Evolutionary conservation across 1,140 invertebrate species (phyloP).

Genomic region (Temnothorax longispinosus): DNA sequence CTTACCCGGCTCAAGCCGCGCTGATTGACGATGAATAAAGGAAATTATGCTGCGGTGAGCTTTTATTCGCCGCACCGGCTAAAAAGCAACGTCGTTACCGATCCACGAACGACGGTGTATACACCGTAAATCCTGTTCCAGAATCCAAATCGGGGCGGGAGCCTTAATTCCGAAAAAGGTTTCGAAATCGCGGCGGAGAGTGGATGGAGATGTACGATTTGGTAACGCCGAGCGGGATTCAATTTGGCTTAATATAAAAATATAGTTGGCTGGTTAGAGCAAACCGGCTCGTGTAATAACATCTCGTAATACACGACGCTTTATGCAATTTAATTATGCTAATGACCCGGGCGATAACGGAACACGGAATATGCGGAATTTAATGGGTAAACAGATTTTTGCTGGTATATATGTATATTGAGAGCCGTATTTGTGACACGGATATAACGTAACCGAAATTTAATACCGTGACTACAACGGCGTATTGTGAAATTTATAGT

Average conservation of each 20-base stretch:
- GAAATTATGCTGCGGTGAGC: slow-evolving; percentile 69
- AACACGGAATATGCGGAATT: slow-evolving; percentile 36
- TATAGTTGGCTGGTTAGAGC: not conserved
- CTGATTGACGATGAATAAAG: slow-evolving; percentile 74
- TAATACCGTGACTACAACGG: slow-evolving; percentile 51
- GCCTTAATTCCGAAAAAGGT: slow-evolving; percentile 41
- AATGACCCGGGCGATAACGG: slow-evolving; percentile 50
- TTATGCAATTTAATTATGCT: slow-evolving; percentile 58
- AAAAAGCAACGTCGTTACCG: slow-evolving; percentile 69
- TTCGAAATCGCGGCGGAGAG: not conserved
- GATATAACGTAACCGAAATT: slow-evolving; percentile 53
- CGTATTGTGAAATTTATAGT: slow-evolving; percentile 54
- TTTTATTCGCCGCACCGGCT: slow-evolving; percentile 63
- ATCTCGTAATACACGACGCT: slow-evolving; percentile 38
- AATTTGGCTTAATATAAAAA: slow-evolving; percentile 59
- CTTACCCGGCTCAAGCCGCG: slow-evolving; percentile 25
- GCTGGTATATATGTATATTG: slow-evolving; percentile 26
- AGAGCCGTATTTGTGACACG: slow-evolving; percentile 22
- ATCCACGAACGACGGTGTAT: slow-evolving; percentile 18
- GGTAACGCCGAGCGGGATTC: slow-evolving; percentile 32
- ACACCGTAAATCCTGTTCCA: slow-evolving; percentile 54
- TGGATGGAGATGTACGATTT: slow-evolving; percentile 37
- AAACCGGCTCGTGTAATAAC: slow-evolving; percentile 34
- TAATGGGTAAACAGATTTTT: slow-evolving; percentile 59
- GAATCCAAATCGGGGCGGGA: slow-evolving; percentile 45